Conservation (phyloP, 2,797 vertebrate species). For the Martes flavigula region DNA sequence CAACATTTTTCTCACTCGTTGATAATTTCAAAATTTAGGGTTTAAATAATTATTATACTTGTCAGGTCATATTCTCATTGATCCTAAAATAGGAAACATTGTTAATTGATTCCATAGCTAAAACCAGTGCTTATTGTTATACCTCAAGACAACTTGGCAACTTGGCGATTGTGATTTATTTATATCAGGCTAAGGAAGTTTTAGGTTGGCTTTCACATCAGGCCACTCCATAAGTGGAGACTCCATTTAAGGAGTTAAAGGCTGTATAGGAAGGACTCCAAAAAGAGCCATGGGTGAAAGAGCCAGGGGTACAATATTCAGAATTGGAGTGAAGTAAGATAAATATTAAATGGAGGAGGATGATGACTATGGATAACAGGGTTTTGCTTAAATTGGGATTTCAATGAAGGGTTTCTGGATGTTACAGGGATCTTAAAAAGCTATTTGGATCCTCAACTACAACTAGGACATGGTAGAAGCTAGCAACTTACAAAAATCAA, state of each 20-base stretch:
- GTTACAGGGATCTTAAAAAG: background rate
- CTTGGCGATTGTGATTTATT: conserved; percentile 8
- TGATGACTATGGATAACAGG: background rate
- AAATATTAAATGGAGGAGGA: background rate
- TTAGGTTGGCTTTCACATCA: background rate
- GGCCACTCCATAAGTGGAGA: background rate
- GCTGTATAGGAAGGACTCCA: background rate
- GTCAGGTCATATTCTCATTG: background rate
- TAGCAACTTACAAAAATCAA: background rate
- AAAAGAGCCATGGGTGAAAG: background rate
- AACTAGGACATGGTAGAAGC: background rate
- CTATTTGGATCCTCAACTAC: background rate
- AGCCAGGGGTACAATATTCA: background rate
- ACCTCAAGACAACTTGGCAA: background rate
- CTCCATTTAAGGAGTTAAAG: background rate
- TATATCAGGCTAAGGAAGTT: background rate
- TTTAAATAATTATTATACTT: conserved; percentile 18
- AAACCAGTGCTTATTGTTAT: conserved; percentile 14
- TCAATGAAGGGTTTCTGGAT: background rate
- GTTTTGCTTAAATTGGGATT: background rate
- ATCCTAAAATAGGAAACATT: background rate
- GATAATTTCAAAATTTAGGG: background rate
- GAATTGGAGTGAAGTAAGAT: background rate
- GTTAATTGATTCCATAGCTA: background rate
- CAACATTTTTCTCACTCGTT: background rate